phyloP scores from a whole-genome alignment of 1,140 invertebrate genomes.

The Hyles euphorbiae region DNA sequence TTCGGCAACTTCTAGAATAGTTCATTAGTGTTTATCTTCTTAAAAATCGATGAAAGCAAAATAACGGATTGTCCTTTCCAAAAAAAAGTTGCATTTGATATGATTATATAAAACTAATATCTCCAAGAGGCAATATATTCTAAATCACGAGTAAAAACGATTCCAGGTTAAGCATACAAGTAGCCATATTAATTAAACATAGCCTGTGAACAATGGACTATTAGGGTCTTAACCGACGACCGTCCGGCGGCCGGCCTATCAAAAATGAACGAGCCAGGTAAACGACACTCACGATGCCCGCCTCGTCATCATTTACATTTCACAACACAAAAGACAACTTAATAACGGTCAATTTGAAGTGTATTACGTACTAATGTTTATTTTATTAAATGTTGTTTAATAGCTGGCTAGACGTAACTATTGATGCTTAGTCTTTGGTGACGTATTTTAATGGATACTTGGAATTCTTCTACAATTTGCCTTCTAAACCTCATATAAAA shows the following conservation, averaged over 20 bases:
- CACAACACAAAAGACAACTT: conserved; percentile 21
- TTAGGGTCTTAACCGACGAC: conserved; percentile 13
- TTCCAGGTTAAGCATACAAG: not conserved
- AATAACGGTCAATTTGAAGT: conserved; percentile 21
- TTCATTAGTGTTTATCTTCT: too few species aligned
- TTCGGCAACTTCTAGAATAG: too few species aligned
- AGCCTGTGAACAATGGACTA: conserved; percentile 19
- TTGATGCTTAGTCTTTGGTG: too few species aligned
- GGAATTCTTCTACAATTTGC: too few species aligned
- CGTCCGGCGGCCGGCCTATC: conserved; percentile 17
- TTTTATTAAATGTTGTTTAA: conserved; percentile 18
- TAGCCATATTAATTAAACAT: conserved; percentile 20
- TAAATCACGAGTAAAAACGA: too few species aligned
- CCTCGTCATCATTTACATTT: conserved; percentile 20
- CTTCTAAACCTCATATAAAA: too few species aligned
- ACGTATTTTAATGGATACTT: too few species aligned
- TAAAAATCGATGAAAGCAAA: too few species aligned
- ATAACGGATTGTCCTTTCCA: too few species aligned
- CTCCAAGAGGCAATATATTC: too few species aligned
- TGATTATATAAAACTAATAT: too few species aligned
- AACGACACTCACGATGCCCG: conserved; percentile 18
- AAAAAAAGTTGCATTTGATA: too few species aligned
- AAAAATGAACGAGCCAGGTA: conserved; percentile 30
- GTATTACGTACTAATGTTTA: conserved; percentile 13
- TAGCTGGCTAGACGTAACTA: not conserved